Evolutionary conservation across 2,113 vertebrate genomes (phyloP).

Genomic region (Tenrec ecaudatus): DNA sequence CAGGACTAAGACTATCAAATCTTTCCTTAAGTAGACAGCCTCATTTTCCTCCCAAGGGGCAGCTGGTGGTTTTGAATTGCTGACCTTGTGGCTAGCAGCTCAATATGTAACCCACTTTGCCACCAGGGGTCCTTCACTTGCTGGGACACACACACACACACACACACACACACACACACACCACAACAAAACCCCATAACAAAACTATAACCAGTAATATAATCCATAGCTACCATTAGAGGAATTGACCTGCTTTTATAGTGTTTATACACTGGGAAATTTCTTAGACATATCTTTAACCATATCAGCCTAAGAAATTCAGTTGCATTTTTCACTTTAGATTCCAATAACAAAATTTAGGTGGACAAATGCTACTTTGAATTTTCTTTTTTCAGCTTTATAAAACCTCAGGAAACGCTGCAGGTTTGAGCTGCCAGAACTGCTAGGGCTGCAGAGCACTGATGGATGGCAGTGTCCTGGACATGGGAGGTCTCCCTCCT

Average conservation of each 20-base stretch:
- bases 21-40: no score
- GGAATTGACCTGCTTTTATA: not conserved
- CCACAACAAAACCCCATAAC: no score
- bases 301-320: conserved; percentile 30
- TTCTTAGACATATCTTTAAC: conserved; percentile 31
- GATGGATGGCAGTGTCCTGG: conserved; percentile 3
- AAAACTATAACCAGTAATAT: not conserved
- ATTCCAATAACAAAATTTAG: conserved; percentile 47
- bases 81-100: no score
- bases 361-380: conserved; percentile 39
- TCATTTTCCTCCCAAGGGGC: no score
- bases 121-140: no score
- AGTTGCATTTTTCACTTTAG: conserved; percentile 46
- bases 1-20: no score
- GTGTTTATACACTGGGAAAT: conserved; percentile 3
- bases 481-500: conserved; percentile 31
- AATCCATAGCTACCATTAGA: conserved; percentile 41
- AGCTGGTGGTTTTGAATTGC: no score
- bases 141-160: no score
- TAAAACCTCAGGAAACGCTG: conserved; percentile 3
- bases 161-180: no score
- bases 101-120: no score
- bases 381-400: conserved; percentile 59
- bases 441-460: conserved; percentile 20
- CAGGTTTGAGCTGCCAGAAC: conserved; percentile 1